Percentiles rank a stretch among this genome's conserved stretches.
These are phyloP conservation scores for Crocidura indochinensis DNA, from an alignment of 2,797 vertebrate species.

Conservation along the genomic window DNA sequence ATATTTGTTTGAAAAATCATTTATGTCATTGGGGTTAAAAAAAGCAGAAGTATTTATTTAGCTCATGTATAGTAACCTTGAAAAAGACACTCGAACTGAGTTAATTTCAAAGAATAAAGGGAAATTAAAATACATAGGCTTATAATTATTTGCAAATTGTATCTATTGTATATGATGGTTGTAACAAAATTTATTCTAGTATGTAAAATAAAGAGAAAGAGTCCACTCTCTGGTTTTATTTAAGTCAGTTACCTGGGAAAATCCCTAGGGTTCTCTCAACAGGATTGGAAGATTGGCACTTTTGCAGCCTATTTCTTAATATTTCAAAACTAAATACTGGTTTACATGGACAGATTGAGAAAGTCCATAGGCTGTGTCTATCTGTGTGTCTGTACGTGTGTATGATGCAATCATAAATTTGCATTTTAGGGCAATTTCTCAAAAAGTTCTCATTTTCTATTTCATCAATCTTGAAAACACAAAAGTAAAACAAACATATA, in stretches of 20 bases:
- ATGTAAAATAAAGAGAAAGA: neutral
- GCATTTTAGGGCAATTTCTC: neutral
- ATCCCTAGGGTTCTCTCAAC: fast-evolving
- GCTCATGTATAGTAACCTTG: neutral
- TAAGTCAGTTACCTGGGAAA: neutral
- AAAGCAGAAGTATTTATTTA: neutral
- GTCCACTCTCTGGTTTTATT: neutral
- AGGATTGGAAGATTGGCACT: neutral
- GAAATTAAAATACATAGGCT: neutral
- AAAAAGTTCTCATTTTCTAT: neutral
- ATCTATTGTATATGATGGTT: neutral
- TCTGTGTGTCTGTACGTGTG: too few species aligned
- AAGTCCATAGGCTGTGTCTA: too few species aligned
- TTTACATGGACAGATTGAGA: too few species aligned
- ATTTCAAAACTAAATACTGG: too few species aligned
- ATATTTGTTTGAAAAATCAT: neutral
- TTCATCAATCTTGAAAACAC: neutral
- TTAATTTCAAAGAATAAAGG: neutral
- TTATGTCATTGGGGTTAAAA: neutral
- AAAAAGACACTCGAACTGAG: neutral
- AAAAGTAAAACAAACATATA: slow-evolving; percentile 1
- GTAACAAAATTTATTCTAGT: neutral
- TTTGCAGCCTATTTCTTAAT: neutral
- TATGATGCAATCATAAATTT: neutral
- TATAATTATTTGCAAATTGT: neutral